Percentiles rank a stretch among this genome's conserved stretches.
Evolutionary conservation across 92 coral and sea anemone species (phyloP).

Genomic region (Galaxea fascicularis): DNA sequence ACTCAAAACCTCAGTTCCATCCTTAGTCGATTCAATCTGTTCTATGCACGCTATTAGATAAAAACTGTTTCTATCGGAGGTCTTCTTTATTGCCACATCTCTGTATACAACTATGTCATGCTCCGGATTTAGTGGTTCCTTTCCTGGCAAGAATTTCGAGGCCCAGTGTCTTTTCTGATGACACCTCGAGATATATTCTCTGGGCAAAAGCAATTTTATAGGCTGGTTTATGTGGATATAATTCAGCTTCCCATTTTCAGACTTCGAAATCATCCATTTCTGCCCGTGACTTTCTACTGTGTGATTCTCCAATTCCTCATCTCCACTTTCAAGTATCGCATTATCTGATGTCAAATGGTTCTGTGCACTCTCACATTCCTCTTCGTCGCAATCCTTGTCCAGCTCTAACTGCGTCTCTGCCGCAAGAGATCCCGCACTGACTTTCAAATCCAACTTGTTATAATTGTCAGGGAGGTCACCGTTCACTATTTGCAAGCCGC

Average conservation of each 20-base stretch:
- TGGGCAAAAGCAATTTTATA: slow-evolving; percentile 46
- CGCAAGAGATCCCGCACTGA: slow-evolving; percentile 20
- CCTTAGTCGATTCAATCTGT: slow-evolving; percentile 36
- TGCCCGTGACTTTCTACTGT: not conserved
- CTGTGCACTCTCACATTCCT: not conserved
- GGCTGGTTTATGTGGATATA: slow-evolving; percentile 52
- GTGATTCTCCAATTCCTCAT: slow-evolving; percentile 9
- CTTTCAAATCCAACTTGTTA: slow-evolving; percentile 42
- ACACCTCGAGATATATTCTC: slow-evolving; percentile 56
- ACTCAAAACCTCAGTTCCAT: slow-evolving; percentile 41
- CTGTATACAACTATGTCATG: slow-evolving; percentile 54
- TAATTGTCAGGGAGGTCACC: slow-evolving; percentile 25
- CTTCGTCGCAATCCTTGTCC: slow-evolving; percentile 15
- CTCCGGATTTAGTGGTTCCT: slow-evolving; percentile 58
- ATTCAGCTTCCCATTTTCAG: slow-evolving; percentile 21
- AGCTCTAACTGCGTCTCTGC: not conserved
- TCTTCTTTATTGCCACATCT: slow-evolving; percentile 54
- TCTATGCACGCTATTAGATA: slow-evolving; percentile 44
- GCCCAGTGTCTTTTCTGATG: slow-evolving; percentile 71
- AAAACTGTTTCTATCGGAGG: not conserved
- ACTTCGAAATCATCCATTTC: slow-evolving; percentile 28
- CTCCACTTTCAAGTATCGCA: not conserved
- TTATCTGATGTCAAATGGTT: not conserved
- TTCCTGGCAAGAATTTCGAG: slow-evolving; percentile 53
- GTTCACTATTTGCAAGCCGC: slow-evolving; percentile 35